Percentiles rank a stretch among this genome's conserved stretches.
Conservation (phyloP, 2,797 vertebrate species). For the Rhinoraja longicauda region DNA sequence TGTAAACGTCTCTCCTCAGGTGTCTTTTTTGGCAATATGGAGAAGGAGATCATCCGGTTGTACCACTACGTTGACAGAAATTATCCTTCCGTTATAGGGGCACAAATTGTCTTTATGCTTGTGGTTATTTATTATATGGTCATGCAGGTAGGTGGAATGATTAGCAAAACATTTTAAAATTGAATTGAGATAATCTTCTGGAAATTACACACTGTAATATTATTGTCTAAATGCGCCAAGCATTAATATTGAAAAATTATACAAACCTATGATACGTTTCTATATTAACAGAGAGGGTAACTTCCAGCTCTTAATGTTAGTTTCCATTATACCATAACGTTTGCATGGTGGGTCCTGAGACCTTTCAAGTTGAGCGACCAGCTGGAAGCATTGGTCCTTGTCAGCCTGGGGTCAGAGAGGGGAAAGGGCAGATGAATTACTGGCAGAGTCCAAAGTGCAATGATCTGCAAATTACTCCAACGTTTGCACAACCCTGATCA, state of each 20-base stretch:
- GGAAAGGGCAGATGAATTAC: too few species aligned
- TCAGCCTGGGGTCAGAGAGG: too few species aligned
- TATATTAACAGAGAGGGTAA: not conserved
- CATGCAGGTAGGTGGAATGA: not conserved
- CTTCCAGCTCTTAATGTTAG: not conserved
- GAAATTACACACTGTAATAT: not conserved
- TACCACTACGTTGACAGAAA: not conserved
- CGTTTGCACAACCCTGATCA: too few species aligned
- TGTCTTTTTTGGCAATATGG: constrained; percentile 13
- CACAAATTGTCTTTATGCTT: not conserved
- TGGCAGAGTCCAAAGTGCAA: too few species aligned
- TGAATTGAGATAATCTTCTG: not conserved
- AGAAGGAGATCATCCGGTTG: not conserved
- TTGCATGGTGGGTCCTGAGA: too few species aligned
- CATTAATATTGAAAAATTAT: not conserved
- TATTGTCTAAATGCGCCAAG: not conserved
- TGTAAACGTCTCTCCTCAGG: not conserved
- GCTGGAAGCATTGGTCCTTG: too few species aligned
- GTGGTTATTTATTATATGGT: constrained; percentile 23
- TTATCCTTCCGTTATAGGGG: not conserved
- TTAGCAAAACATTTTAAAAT: not conserved
- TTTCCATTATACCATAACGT: not conserved
- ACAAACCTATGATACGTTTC: too few species aligned
- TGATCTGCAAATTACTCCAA: too few species aligned
- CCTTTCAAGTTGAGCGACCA: too few species aligned